Evolutionary conservation across 2,113 vertebrate genomes (phyloP).

Genomic region (Grammomys surdaster): DNA sequence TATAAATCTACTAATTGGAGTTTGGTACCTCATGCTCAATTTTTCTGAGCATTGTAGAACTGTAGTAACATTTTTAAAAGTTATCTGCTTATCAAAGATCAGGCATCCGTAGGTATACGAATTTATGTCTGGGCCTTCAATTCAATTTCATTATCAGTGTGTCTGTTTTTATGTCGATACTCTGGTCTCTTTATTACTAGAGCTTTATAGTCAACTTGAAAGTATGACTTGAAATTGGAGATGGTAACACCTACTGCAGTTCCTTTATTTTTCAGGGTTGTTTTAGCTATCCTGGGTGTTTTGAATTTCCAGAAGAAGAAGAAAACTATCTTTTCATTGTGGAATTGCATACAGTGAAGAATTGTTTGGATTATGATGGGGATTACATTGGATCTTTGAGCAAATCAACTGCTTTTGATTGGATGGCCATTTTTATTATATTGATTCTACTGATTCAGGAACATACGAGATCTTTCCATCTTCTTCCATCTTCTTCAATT

Average conservation of each 20-base stretch:
- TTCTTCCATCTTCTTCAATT: neutral
- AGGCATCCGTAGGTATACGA: neutral
- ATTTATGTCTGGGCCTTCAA: neutral
- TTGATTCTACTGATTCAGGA: neutral
- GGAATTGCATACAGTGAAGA: neutral
- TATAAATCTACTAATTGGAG: neutral
- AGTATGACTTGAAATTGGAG: neutral
- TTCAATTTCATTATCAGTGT: neutral
- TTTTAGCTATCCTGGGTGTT: neutral
- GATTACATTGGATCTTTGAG: neutral
- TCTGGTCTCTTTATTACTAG: neutral
- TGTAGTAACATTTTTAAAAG: neutral
- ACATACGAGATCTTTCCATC: neutral
- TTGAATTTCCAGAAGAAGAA: neutral
- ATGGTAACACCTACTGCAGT: neutral
- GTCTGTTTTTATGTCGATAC: neutral
- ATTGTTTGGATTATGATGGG: neutral
- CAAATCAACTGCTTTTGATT: neutral
- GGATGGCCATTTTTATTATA: neutral
- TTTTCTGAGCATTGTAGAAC: neutral
- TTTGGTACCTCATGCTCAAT: neutral
- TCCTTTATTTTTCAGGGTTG: neutral
- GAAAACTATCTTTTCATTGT: neutral
- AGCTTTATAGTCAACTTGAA: neutral
- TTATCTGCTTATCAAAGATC: neutral